These are phyloP conservation scores for Schizothorax lantsangensis DNA, from an alignment of 2,797 vertebrate genomes.

Conservation along the genomic window DNA sequence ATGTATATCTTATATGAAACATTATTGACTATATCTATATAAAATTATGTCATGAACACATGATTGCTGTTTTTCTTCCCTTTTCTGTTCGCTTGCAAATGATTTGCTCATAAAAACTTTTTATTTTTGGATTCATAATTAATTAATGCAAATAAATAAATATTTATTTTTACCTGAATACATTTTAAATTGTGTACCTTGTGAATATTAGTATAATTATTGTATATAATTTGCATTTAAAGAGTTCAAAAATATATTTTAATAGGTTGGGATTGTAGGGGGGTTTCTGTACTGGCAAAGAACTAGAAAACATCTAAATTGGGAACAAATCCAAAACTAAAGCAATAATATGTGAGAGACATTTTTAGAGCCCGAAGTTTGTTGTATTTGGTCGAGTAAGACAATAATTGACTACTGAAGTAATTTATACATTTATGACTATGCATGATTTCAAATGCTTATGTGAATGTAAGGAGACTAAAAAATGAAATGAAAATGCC, in stretches of 20 bases:
- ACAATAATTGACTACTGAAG: not conserved
- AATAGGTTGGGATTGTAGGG: not conserved
- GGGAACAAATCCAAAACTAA: not conserved
- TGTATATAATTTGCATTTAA: not conserved
- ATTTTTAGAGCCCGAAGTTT: not conserved
- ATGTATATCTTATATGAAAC: not conserved
- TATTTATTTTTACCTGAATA: not conserved
- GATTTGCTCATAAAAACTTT: not conserved
- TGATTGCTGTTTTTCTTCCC: not conserved
- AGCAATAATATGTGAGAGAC: not conserved
- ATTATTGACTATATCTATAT: not conserved
- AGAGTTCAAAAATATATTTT: not conserved
- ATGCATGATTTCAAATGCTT: not conserved
- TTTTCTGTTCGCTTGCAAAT: not conserved
- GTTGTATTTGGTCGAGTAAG: not conserved
- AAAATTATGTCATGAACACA: constrained; percentile 10
- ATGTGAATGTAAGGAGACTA: not conserved
- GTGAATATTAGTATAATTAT: not conserved
- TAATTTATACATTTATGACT: not conserved
- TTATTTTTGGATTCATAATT: not conserved
- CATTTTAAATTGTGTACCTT: not conserved
- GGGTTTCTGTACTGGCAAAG: not conserved
- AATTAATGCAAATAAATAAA: not conserved
- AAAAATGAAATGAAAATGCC: not conserved
- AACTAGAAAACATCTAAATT: not conserved